Conservation (phyloP, 2,888 invertebrate genomes). For the Limulus polyphemus region DNA sequence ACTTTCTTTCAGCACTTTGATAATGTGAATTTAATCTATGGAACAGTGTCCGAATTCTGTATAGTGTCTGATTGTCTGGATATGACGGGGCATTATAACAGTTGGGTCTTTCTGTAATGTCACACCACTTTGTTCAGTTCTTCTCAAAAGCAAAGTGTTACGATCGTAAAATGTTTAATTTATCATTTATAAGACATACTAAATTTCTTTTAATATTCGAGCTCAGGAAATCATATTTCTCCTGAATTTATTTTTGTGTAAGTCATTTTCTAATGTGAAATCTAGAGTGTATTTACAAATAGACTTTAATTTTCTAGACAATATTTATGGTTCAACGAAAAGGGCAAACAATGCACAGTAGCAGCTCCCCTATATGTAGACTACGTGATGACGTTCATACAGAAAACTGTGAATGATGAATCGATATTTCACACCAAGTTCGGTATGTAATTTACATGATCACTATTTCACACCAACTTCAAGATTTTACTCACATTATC, state of each 20-base stretch:
- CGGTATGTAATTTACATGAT: constrained; percentile 49
- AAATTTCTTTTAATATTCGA: too few species aligned
- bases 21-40: constrained; percentile 96
- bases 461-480: too few species aligned
- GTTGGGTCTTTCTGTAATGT: constrained; percentile 45
- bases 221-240: too few species aligned
- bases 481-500: too few species aligned
- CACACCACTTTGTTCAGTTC: constrained; percentile 1
- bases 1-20: constrained; percentile 64
- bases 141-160: too few species aligned
- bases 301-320: constrained; percentile 47
- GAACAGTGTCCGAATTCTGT: constrained; percentile 97
- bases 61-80: constrained; percentile 87
- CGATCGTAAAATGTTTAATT: too few species aligned
- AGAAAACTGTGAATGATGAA: constrained; percentile 94
- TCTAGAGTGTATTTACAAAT: not conserved
- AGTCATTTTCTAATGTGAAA: not conserved
- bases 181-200: too few species aligned
- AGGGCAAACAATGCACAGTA: constrained; percentile 93
- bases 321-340: constrained; percentile 97
- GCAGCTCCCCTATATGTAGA: constrained; percentile 97
- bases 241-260: too few species aligned
- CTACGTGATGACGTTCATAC: constrained; percentile 96
- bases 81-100: constrained; percentile 95
- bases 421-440: constrained; percentile 96